Evolutionary conservation across 2,888 invertebrate genomes (phyloP).

Genomic region (Zaprionus obscuricornis): DNA sequence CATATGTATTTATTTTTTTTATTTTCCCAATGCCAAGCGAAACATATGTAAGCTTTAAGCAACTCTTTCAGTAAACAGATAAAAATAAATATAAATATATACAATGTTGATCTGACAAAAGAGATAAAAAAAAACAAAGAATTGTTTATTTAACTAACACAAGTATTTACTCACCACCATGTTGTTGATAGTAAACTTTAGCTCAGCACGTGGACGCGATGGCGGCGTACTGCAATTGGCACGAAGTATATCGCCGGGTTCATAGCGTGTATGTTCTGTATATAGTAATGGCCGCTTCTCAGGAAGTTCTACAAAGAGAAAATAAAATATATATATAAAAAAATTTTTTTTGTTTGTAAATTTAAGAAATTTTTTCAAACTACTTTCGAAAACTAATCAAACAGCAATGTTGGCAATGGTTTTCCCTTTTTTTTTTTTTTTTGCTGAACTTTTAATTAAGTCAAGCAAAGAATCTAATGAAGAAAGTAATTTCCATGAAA

Average conservation of each 20-base stretch:
- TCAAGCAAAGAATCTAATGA: constrained; percentile 79
- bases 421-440: no score
- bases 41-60: constrained; percentile 2
- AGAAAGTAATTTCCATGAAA: constrained; percentile 80
- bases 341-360: no score
- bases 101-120: no score
- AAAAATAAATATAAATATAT: no score
- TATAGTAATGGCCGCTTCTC: constrained; percentile 87
- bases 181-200: constrained; percentile 91
- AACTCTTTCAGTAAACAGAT: not conserved
- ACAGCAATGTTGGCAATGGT: not conserved
- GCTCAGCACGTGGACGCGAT: constrained; percentile 89
- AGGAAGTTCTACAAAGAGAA: constrained; percentile 88
- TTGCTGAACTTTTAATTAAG: constrained; percentile 77
- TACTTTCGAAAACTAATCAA: not conserved
- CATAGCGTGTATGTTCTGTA: constrained; percentile 90
- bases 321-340: constrained; percentile 2
- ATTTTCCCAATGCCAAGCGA: not conserved
- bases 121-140: no score
- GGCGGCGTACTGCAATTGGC: constrained; percentile 92
- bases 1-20: not conserved
- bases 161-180: constrained; percentile 89
- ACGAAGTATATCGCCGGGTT: constrained; percentile 88
- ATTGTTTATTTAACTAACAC: no score
- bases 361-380: no score